Evolutionary conservation across 2,888 invertebrate species (phyloP).

Genomic region (Catocala nupta): DNA sequence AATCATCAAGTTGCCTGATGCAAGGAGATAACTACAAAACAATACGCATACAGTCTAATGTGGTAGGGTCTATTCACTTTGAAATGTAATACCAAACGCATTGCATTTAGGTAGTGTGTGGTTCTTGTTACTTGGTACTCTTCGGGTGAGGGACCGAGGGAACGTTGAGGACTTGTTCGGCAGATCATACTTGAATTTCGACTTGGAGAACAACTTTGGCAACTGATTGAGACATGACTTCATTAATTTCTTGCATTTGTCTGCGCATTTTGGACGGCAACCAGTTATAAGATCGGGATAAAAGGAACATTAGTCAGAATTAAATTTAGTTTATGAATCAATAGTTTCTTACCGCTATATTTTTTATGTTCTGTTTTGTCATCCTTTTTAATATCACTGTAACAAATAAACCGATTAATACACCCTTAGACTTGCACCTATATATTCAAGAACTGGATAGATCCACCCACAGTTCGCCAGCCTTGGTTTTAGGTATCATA

Average conservation of each 20-base stretch:
- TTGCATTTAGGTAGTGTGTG: slow-evolving; percentile 84
- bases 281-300: slow-evolving; percentile 30
- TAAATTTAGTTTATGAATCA: slow-evolving; percentile 4
- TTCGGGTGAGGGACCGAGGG: slow-evolving; percentile 71
- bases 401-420: slow-evolving; percentile 41
- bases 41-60: slow-evolving; percentile 15
- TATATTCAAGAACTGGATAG: too few species aligned
- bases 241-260: slow-evolving; percentile 82
- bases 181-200: slow-evolving; percentile 73
- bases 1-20: slow-evolving; percentile 45
- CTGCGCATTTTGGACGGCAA: slow-evolving; percentile 59
- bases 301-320: slow-evolving; percentile 29
- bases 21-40: slow-evolving; percentile 37
- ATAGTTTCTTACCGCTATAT: slow-evolving; percentile 71
- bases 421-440: too few species aligned
- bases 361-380: slow-evolving; percentile 73
- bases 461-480: too few species aligned
- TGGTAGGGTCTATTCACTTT: slow-evolving; percentile 43
- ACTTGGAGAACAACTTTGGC: slow-evolving; percentile 79
- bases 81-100: slow-evolving; percentile 64
- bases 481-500: too few species aligned
- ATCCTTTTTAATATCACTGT: slow-evolving; percentile 73
- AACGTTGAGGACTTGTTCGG: slow-evolving; percentile 78
- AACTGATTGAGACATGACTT: slow-evolving; percentile 79
- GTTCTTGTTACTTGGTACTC: slow-evolving; percentile 74